These are phyloP conservation scores for Symphodus melops DNA, from an alignment of 2,113 vertebrate species.

Conservation along the genomic window DNA sequence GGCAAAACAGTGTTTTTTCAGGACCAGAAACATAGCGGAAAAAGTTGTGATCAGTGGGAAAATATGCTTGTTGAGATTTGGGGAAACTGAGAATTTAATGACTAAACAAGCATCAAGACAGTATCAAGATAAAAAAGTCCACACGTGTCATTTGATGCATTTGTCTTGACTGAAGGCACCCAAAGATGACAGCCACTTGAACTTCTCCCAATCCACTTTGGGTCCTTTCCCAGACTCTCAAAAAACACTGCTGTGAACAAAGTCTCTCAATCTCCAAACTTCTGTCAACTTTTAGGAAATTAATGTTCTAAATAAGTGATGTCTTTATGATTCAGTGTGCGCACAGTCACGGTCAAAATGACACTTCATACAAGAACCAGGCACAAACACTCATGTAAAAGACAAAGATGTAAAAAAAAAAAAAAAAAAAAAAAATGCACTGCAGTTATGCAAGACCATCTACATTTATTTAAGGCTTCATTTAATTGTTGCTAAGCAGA, in stretches of 20 bases:
- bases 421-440: background rate
- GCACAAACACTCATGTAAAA: background rate
- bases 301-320: conserved; percentile 10
- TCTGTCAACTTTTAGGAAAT: conserved; percentile 18
- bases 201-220: background rate
- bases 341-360: background rate
- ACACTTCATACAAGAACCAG: background rate
- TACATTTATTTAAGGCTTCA: background rate
- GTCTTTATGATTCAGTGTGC: conserved; percentile 13
- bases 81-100: background rate
- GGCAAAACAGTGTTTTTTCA: no score
- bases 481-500: conserved; percentile 19
- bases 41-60: background rate
- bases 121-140: conserved; percentile 7
- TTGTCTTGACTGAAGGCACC: conserved; percentile 33
- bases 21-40: background rate
- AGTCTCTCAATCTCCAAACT: conserved; percentile 14
- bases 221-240: conserved; percentile 21
- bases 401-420: background rate
- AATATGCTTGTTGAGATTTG: conserved; percentile 8
- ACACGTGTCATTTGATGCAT: conserved; percentile 11
- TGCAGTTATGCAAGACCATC: background rate
- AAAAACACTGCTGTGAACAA: conserved; percentile 15
- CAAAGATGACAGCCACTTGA: conserved; percentile 25
- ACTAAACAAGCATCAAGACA: conserved; percentile 3